Conservation (phyloP, 2,888 invertebrate genomes). For the Sussaba pulchella region DNA sequence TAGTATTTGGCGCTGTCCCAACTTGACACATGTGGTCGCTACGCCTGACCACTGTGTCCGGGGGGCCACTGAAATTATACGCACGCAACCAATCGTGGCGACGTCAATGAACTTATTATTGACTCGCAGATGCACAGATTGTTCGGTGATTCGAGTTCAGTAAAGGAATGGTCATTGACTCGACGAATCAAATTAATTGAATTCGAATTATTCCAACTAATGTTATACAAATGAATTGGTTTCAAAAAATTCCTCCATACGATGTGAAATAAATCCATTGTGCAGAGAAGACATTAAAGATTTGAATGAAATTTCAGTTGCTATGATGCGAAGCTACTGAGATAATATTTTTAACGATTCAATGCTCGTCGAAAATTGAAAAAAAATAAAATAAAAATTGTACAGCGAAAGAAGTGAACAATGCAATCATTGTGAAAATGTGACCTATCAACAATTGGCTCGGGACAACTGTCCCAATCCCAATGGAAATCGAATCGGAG, state of each 20-base stretch:
- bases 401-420: too few relatives aligned
- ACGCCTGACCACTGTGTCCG: constrained; percentile 57
- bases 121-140: constrained; percentile 1
- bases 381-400: too few relatives aligned
- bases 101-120: constrained; percentile 49
- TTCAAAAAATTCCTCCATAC: too few relatives aligned
- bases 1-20: constrained; percentile 62
- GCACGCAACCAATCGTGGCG: constrained; percentile 50
- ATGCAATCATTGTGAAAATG: too few relatives aligned
- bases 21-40: constrained; percentile 56
- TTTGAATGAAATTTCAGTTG: too few relatives aligned
- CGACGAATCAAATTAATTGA: neutral
- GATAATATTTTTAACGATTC: too few relatives aligned
- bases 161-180: neutral
- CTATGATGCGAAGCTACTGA: too few relatives aligned
- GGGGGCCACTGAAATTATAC: constrained; percentile 54
- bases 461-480: constrained; percentile 23
- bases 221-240: too few relatives aligned
- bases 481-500: constrained; percentile 39
- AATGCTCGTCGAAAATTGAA: too few relatives aligned
- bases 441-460: neutral
- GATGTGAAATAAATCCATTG: too few relatives aligned
- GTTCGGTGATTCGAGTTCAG: neutral
- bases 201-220: too few relatives aligned
- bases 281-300: too few relatives aligned